Evolutionary conservation across 2,888 invertebrate genomes (phyloP).

Genomic region (Drosophila villosipedis): DNA sequence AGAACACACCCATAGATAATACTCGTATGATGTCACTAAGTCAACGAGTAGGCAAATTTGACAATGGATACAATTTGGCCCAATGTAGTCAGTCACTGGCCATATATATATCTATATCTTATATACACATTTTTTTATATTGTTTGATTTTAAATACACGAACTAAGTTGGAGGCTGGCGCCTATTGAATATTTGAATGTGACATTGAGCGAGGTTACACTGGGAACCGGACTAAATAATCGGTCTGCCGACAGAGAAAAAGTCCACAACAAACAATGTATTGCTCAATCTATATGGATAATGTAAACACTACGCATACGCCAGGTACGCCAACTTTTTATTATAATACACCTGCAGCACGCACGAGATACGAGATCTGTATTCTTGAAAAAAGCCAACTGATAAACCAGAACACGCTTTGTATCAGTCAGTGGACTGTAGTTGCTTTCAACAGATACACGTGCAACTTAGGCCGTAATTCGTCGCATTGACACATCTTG

Average conservation of each 20-base stretch:
- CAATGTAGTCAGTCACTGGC: slow-evolving; percentile 2
- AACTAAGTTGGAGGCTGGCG: slow-evolving; percentile 19
- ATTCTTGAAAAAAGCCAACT: background rate
- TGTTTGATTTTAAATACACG: slow-evolving; percentile 21
- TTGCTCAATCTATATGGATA: slow-evolving; percentile 26
- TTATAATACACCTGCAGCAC: slow-evolving; percentile 67
- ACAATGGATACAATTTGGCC: slow-evolving; percentile 37
- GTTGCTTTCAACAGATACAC: slow-evolving; percentile 53
- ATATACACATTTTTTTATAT: background rate
- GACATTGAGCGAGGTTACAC: slow-evolving; percentile 55
- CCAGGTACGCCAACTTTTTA: slow-evolving; percentile 52
- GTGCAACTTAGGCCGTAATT: slow-evolving; percentile 61
- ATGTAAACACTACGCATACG: slow-evolving; percentile 70
- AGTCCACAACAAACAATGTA: slow-evolving; percentile 22
- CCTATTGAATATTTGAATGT: slow-evolving; percentile 23
- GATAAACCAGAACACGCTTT: background rate
- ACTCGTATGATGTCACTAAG: background rate
- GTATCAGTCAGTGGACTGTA: slow-evolving; percentile 38
- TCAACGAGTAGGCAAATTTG: slow-evolving; percentile 5
- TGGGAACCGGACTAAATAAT: background rate
- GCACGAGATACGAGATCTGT: slow-evolving; percentile 38
- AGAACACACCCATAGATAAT: background rate
- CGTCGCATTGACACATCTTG: slow-evolving; percentile 58
- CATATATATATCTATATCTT: background rate
- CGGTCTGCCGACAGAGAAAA: slow-evolving; percentile 26